Percentiles rank a stretch among this genome's conserved stretches.
Evolutionary conservation across 2,797 vertebrate species (phyloP).

Genomic region (Pseudochirops cupreus): DNA sequence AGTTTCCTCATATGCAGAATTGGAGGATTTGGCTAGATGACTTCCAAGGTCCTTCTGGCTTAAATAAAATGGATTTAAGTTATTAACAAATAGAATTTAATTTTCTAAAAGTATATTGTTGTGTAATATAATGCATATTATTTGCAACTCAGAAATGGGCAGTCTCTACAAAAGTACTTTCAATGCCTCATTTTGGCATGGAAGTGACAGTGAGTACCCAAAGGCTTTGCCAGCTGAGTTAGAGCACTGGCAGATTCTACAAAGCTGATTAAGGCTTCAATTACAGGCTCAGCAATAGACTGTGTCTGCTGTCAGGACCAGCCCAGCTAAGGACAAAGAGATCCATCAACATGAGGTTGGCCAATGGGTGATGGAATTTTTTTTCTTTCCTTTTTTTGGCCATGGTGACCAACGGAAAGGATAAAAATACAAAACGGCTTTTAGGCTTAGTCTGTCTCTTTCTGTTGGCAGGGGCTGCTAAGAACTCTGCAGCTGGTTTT

Average conservation of each 20-base stretch:
- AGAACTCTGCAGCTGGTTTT: background rate
- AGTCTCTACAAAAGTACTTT: background rate
- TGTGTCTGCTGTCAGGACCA: background rate
- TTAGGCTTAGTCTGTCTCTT: background rate
- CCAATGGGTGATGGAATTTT: background rate
- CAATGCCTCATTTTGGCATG: background rate
- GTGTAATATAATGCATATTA: background rate
- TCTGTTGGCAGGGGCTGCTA: background rate
- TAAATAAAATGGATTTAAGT: background rate
- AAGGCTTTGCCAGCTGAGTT: background rate
- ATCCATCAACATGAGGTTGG: background rate
- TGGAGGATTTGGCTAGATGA: background rate
- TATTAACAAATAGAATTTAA: background rate
- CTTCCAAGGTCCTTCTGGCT: background rate
- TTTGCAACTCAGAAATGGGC: background rate
- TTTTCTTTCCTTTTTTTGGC: background rate
- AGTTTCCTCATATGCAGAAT: background rate
- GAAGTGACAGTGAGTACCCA: background rate
- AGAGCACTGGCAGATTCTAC: background rate
- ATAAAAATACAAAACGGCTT: background rate
- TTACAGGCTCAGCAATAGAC: background rate
- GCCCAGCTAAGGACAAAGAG: background rate
- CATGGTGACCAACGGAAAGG: background rate
- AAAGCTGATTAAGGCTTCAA: background rate
- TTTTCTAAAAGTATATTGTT: background rate